These are phyloP conservation scores for Carollia perspicillata DNA, from an alignment of 2,113 vertebrate genomes.

Conservation along the genomic window DNA sequence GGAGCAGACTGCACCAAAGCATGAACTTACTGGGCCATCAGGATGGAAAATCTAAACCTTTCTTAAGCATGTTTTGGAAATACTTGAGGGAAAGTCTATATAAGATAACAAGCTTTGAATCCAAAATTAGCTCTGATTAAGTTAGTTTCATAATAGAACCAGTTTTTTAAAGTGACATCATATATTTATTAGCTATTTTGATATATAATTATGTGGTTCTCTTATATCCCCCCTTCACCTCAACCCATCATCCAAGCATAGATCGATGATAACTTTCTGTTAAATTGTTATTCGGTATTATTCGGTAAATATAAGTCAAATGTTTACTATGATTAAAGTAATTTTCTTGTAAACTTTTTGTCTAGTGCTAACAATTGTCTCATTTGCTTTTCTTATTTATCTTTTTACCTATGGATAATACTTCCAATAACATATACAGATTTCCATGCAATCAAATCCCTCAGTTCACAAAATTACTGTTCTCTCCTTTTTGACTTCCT, in stretches of 20 bases:
- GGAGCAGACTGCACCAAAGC: background rate
- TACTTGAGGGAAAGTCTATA: background rate
- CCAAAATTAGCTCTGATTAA: slow-evolving; percentile 33
- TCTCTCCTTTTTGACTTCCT: slow-evolving; percentile 12
- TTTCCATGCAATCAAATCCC: background rate
- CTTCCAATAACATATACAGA: background rate
- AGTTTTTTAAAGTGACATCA: slow-evolving; percentile 9
- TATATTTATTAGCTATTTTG: slow-evolving; percentile 35
- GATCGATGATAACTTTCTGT: slow-evolving; percentile 2
- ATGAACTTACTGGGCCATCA: background rate
- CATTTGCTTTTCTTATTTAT: background rate
- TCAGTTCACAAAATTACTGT: background rate
- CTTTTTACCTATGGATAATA: background rate
- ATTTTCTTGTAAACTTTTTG: background rate
- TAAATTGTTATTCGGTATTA: slow-evolving; percentile 24
- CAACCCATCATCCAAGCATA: slow-evolving; percentile 20
- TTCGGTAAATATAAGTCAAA: slow-evolving; percentile 39
- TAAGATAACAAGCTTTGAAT: background rate
- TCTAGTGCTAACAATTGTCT: background rate
- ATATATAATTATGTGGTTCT: slow-evolving; percentile 39
- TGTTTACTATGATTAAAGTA: slow-evolving; percentile 12
- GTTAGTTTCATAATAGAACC: slow-evolving; percentile 26
- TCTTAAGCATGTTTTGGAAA: slow-evolving; percentile 16
- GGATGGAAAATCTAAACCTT: slow-evolving; percentile 18
- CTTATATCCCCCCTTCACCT: background rate